phyloP scores from a whole-genome alignment of 2,113 vertebrate genomes.

The Zapornia atra region DNA sequence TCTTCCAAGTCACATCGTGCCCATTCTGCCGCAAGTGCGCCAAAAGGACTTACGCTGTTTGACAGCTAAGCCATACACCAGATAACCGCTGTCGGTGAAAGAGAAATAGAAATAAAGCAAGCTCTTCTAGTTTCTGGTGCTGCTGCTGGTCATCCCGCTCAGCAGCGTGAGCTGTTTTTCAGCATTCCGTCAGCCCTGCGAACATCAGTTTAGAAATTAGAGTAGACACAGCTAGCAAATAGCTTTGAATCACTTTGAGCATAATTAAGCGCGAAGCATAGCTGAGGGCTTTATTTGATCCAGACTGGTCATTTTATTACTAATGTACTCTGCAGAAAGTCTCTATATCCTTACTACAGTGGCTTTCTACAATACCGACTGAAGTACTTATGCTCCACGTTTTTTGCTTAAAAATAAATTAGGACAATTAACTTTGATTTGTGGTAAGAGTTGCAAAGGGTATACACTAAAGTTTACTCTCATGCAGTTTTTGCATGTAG shows the following conservation, averaged over 20 bases:
- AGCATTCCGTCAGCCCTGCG: neutral
- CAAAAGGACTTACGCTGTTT: slow-evolving; percentile 58
- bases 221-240: slow-evolving; percentile 48
- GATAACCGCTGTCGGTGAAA: neutral
- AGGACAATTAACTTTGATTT: slow-evolving; percentile 34
- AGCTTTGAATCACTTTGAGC: slow-evolving; percentile 58
- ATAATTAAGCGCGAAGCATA: slow-evolving; percentile 64
- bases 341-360: neutral
- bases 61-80: slow-evolving; percentile 56
- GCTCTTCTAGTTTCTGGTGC: slow-evolving; percentile 1
- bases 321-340: neutral
- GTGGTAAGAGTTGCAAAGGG: neutral
- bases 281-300: slow-evolving; percentile 59
- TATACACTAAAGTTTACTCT: neutral
- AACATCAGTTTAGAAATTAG: slow-evolving; percentile 45
- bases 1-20: slow-evolving; percentile 58
- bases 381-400: neutral
- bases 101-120: neutral
- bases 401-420: slow-evolving; percentile 43
- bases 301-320: slow-evolving; percentile 59
- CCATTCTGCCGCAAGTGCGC: slow-evolving; percentile 30
- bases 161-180: neutral
- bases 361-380: neutral
- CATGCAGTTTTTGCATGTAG: neutral
- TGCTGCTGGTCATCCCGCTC: slow-evolving; percentile 1